Conservation (phyloP, 1,140 invertebrate species). For the Mylabris phalerata region DNA sequence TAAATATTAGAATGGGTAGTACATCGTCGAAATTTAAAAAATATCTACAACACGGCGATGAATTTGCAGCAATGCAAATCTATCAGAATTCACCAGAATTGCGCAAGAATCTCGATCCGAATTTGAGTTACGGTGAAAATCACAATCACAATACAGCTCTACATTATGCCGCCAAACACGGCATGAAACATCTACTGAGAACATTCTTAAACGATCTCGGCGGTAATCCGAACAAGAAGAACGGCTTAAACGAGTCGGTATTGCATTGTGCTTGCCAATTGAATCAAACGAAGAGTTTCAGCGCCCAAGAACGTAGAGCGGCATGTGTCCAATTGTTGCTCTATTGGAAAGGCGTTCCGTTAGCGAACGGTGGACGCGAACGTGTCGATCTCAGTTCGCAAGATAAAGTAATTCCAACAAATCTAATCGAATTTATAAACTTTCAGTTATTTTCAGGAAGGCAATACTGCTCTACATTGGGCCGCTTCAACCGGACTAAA, state of each 20-base stretch:
- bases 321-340: conserved; percentile 57
- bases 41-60: conserved; percentile 64
- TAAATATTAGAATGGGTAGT: conserved; percentile 52
- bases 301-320: conserved; percentile 52
- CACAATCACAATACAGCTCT: conserved; percentile 63
- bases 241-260: conserved; percentile 56
- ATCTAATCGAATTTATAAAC: neutral
- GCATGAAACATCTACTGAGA: conserved; percentile 54
- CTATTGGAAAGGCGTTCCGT: conserved; percentile 53
- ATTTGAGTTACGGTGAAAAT: conserved; percentile 61
- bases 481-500: conserved; percentile 59
- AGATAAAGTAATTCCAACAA: conserved; percentile 48
- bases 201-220: conserved; percentile 60
- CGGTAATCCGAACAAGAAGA: conserved; percentile 65
- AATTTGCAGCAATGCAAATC: conserved; percentile 60
- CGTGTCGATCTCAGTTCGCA: conserved; percentile 52
- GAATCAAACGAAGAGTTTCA: conserved; percentile 45
- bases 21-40: conserved; percentile 65
- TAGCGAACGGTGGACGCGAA: conserved; percentile 51
- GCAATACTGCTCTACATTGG: conserved; percentile 62
- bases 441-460: conserved; percentile 43
- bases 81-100: conserved; percentile 56
- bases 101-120: conserved; percentile 60
- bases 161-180: conserved; percentile 61
- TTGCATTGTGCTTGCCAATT: conserved; percentile 59